Conservation (phyloP, 2,888 invertebrate genomes). For the Thymelicus lineola region DNA sequence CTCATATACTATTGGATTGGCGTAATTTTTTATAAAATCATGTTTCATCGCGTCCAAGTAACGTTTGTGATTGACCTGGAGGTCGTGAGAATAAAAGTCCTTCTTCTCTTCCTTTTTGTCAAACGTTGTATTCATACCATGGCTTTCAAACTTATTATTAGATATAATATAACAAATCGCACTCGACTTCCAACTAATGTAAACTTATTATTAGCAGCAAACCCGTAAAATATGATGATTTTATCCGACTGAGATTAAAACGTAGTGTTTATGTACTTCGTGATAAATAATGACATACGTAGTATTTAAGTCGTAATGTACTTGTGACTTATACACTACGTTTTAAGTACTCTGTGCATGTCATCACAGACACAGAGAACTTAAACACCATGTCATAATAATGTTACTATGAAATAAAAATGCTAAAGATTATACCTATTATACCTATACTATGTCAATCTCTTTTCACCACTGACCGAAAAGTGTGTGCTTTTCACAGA, state of each 20-base stretch:
- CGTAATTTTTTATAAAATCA: conserved; percentile 57
- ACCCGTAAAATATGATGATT: not conserved
- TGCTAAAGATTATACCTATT: too few relatives aligned
- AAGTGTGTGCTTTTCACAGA: too few relatives aligned
- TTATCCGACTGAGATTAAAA: too few relatives aligned
- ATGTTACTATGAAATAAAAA: not conserved
- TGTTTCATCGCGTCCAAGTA: conserved; percentile 63
- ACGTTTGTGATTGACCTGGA: conserved; percentile 57
- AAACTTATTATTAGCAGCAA: conserved; percentile 20
- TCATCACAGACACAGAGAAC: too few relatives aligned
- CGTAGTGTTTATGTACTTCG: too few relatives aligned
- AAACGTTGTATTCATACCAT: conserved; percentile 47
- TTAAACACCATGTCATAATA: not conserved
- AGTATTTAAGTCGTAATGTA: too few relatives aligned
- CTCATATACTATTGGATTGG: conserved; percentile 45
- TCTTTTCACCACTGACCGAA: too few relatives aligned
- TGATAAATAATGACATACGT: not conserved
- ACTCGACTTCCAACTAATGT: conserved; percentile 10
- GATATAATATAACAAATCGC: not conserved
- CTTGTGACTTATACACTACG: too few relatives aligned
- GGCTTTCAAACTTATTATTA: conserved; percentile 20
- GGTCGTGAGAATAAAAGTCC: conserved; percentile 52
- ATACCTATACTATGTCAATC: too few relatives aligned
- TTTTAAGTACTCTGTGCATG: too few relatives aligned
- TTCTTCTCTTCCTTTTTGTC: conserved; percentile 48